Evolutionary conservation across 2,888 invertebrate species (phyloP).

Genomic region (Campoplex nolae): DNA sequence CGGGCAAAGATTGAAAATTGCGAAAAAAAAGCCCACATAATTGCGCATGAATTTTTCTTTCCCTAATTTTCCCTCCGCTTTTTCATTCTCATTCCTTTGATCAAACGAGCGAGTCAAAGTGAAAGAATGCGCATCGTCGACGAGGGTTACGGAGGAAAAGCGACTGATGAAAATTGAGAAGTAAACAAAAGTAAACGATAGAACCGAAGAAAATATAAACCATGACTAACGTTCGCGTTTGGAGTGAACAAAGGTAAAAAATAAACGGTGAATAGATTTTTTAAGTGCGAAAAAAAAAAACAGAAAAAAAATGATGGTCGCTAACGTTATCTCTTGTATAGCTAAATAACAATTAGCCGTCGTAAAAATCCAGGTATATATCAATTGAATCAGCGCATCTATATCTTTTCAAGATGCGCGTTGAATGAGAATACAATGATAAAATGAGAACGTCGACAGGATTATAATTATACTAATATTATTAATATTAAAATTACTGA

Average conservation of each 20-base stretch:
- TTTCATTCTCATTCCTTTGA: conserved; percentile 1
- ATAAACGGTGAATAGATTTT: conserved; percentile 42
- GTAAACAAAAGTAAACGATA: not conserved
- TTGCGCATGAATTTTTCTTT: not conserved
- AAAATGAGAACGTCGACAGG: conserved; percentile 52
- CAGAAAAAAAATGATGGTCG: conserved; percentile 70
- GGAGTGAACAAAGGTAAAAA: conserved; percentile 11
- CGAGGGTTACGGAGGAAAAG: conserved; percentile 17
- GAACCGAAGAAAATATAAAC: conserved; percentile 23
- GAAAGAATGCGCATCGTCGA: conserved; percentile 22
- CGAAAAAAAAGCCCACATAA: not conserved
- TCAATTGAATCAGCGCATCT: conserved; percentile 38
- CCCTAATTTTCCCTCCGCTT: not conserved
- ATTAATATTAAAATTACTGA: conserved; percentile 50
- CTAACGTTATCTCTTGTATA: conserved; percentile 78
- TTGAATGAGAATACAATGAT: conserved; percentile 15
- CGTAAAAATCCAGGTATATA: conserved; percentile 55
- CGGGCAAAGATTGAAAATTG: conserved; percentile 18
- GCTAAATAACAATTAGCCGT: conserved; percentile 66
- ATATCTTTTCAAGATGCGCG: conserved; percentile 56
- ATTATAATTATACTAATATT: conserved; percentile 58
- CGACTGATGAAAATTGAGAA: not conserved
- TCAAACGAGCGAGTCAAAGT: conserved; percentile 9
- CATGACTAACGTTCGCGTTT: conserved; percentile 46
- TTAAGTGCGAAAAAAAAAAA: conserved; percentile 62